Conservation (phyloP, 2,888 invertebrate genomes). For the Tipula confusa region DNA sequence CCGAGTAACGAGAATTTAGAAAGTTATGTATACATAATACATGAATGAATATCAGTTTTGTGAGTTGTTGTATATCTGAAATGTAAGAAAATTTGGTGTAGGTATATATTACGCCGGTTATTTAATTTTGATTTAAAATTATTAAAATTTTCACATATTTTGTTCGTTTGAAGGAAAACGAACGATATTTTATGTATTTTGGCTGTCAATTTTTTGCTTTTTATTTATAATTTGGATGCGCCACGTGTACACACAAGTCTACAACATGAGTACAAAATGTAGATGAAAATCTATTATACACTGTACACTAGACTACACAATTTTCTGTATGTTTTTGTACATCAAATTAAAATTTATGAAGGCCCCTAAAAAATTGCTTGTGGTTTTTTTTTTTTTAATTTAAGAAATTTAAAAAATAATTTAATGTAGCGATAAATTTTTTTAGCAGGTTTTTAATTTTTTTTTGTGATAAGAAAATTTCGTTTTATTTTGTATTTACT, state of each 20-base stretch:
- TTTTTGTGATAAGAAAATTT: neutral
- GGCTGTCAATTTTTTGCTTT: neutral
- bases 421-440: neutral
- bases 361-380: neutral
- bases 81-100: neutral
- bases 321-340: neutral
- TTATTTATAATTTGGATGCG: slow-evolving; percentile 7
- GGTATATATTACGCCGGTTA: neutral
- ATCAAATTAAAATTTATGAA: neutral
- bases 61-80: neutral
- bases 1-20: neutral
- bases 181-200: neutral
- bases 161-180: neutral
- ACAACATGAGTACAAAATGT: neutral
- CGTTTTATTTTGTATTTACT: neutral
- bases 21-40: too few relatives aligned
- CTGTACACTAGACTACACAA: neutral
- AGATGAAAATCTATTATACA: neutral
- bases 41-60: neutral
- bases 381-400: neutral
- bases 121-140: neutral
- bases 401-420: neutral
- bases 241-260: neutral
- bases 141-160: neutral
- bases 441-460: neutral